A percentile compares a stretch with the other conserved stretches of the same genome.
Conservation (phyloP, 2,113 vertebrate species). For the Perca flavescens region DNA sequence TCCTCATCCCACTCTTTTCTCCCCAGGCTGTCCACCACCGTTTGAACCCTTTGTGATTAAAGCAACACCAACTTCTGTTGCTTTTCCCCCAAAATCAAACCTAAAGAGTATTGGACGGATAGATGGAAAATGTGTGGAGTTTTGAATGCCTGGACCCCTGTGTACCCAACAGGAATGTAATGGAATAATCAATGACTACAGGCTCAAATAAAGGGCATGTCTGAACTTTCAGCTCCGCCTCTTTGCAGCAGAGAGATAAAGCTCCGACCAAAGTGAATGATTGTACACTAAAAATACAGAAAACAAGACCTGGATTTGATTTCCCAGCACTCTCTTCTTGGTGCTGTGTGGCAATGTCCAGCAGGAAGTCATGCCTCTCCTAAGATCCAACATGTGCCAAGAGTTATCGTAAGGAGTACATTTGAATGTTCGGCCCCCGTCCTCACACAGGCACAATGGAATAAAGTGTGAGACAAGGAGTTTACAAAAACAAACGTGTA, state of each 20-base stretch:
- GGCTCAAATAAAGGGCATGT: not conserved
- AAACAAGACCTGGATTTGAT: not conserved
- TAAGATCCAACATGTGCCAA: not conserved
- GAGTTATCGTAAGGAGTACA: not conserved
- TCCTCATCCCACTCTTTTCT: slow-evolving; percentile 8
- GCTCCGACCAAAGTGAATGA: slow-evolving; percentile 3
- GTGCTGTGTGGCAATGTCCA: not conserved
- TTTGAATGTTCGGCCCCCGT: not conserved
- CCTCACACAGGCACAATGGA: slow-evolving; percentile 27
- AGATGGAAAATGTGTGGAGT: not conserved
- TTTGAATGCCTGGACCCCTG: not conserved
- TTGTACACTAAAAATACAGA: not conserved
- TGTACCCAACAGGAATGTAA: not conserved
- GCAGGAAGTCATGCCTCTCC: not conserved
- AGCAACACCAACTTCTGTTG: not conserved
- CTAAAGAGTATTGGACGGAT: not conserved
- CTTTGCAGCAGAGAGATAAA: not conserved
- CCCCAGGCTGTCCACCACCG: slow-evolving; percentile 12
- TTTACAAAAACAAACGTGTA: not conserved
- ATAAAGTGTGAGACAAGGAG: slow-evolving; percentile 1
- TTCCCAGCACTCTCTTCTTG: not conserved
- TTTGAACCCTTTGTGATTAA: slow-evolving; percentile 23
- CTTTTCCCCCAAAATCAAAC: not conserved
- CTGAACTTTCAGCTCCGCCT: not conserved
- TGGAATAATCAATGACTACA: slow-evolving; percentile 9